A percentile compares a stretch with the other conserved stretches of the same genome.
phyloP scores from a whole-genome alignment of 2,113 vertebrate genomes.

The Eleginops maclovinus region DNA sequence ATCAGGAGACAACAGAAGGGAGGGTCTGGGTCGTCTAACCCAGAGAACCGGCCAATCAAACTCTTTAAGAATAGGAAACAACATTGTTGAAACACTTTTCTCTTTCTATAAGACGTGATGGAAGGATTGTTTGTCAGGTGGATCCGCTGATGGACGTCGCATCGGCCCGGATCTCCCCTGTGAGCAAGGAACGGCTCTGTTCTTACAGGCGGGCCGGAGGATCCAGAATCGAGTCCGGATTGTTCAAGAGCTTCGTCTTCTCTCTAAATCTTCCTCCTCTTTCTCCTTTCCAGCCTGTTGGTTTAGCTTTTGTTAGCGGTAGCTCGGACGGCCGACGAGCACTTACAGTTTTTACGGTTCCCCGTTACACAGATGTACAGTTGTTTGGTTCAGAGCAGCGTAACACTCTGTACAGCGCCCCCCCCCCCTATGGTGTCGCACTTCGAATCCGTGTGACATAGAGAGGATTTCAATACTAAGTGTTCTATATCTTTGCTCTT shows the following conservation, averaged over 20 bases:
- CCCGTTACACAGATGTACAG: conserved; percentile 61
- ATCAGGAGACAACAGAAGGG: conserved; percentile 49
- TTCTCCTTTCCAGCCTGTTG: conserved; percentile 43
- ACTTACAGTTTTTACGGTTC: conserved; percentile 44
- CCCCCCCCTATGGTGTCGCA: conserved; percentile 53
- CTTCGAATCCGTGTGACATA: conserved; percentile 45
- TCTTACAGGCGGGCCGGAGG: conserved; percentile 30
- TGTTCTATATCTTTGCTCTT: conserved; percentile 75
- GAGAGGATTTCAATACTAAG: conserved; percentile 63
- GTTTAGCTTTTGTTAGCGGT: conserved; percentile 55
- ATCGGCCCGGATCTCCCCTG: conserved; percentile 41
- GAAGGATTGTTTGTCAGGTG: conserved; percentile 47
- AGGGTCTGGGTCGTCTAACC: conserved; percentile 12
- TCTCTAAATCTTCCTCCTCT: conserved; percentile 39
- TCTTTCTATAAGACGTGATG: conserved; percentile 62
- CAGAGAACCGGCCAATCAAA: conserved; percentile 92
- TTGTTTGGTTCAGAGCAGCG: conserved; percentile 59
- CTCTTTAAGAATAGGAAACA: conserved; percentile 80
- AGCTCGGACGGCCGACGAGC: conserved; percentile 33
- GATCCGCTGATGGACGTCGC: conserved; percentile 17
- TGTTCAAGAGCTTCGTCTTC: conserved; percentile 36
- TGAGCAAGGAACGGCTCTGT: conserved; percentile 15
- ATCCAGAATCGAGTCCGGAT: conserved; percentile 41
- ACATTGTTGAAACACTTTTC: conserved; percentile 62
- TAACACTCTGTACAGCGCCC: conserved; percentile 9